A percentile compares a stretch with the other conserved stretches of the same genome.
These are phyloP conservation scores for Pyrgus malvae DNA, from an alignment of 2,888 invertebrate species.

Conservation along the genomic window DNA sequence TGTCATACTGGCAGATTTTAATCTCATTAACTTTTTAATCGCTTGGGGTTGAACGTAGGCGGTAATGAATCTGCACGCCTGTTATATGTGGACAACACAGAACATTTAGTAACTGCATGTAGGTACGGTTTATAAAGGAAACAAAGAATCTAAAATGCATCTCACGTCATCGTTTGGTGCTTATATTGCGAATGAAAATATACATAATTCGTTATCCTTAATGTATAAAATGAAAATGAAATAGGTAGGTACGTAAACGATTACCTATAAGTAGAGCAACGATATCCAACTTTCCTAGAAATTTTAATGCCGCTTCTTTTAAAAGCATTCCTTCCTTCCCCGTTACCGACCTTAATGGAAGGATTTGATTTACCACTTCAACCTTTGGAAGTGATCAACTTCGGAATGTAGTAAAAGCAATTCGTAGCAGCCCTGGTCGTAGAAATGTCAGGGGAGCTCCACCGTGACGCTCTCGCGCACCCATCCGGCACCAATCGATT, in stretches of 20 bases:
- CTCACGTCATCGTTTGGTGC: no score
- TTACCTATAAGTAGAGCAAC: no score
- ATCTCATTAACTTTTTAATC: conserved; percentile 6
- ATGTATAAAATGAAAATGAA: neutral
- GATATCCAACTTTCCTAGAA: neutral
- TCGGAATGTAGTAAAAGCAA: conserved; percentile 4
- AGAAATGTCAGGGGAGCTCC: conserved; percentile 22
- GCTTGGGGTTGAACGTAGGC: conserved; percentile 8
- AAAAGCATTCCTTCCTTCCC: neutral
- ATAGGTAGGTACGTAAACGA: neutral
- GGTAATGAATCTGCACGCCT: conserved; percentile 1
- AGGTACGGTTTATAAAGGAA: neutral
- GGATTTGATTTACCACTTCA: conserved; percentile 3
- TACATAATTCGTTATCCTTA: no score
- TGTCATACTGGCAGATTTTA: neutral
- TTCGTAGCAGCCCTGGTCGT: conserved; percentile 20
- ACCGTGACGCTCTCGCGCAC: conserved; percentile 50
- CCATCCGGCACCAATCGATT: conserved; percentile 69
- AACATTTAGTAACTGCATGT: neutral
- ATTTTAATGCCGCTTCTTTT: neutral
- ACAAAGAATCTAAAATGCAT: no score
- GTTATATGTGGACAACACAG: neutral
- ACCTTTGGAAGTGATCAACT: conserved; percentile 6
- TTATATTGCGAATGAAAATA: no score
- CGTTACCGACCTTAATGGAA: conserved; percentile 10